phyloP scores from a whole-genome alignment of 2,113 vertebrate species.

The Anhinga rufa region DNA sequence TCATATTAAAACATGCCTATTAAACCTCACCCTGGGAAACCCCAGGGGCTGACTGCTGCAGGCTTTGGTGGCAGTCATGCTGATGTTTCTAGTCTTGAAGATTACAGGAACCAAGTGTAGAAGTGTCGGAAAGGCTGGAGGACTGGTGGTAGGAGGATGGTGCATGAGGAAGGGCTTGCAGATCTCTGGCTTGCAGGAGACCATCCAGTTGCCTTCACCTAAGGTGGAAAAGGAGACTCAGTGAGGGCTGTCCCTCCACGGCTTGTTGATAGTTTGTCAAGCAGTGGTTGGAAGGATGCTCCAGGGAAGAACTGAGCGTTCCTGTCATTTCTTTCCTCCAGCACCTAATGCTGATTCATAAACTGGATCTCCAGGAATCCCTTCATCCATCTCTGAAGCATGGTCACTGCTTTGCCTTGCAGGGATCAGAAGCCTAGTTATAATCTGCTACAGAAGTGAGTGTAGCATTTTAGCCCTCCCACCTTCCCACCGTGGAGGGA shows the following conservation, averaged over 20 bases:
- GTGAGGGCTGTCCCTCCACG: not conserved
- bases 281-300: not conserved
- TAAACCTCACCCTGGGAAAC: not conserved
- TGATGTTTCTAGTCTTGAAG: not conserved
- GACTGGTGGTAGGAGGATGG: not conserved
- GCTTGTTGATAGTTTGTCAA: not conserved
- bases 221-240: not conserved
- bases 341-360: not conserved
- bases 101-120: not conserved
- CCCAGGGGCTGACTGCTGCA: not conserved
- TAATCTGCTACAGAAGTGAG: not conserved
- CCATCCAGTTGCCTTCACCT: not conserved
- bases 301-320: not conserved
- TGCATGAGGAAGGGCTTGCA: not conserved
- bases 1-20: not conserved
- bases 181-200: not conserved
- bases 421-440: not conserved
- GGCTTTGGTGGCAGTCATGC: not conserved
- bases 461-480: not conserved
- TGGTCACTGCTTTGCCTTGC: not conserved
- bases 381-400: not conserved
- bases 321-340: not conserved
- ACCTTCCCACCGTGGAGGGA: not conserved
- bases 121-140: not conserved
- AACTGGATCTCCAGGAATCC: not conserved